These are phyloP conservation scores for Drosophila nigromelanica DNA, from an alignment of 1,140 invertebrate species.

Conservation along the genomic window DNA sequence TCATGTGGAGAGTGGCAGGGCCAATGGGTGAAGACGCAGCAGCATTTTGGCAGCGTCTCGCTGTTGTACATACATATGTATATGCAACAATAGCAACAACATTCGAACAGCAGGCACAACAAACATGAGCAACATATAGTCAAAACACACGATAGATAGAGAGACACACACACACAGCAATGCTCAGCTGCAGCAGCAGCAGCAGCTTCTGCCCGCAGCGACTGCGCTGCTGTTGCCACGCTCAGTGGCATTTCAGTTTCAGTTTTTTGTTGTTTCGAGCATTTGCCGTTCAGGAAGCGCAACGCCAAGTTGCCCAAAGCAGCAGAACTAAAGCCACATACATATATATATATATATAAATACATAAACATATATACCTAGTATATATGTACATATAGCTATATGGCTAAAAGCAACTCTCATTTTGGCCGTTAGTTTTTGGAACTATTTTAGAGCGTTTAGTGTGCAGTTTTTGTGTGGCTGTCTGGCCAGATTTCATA, in stretches of 20 bases:
- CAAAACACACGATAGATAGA: conserved; percentile 80
- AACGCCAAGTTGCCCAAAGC: conserved; percentile 68
- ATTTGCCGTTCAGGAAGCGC: conserved; percentile 73
- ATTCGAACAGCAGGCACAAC: conserved; percentile 54
- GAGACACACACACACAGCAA: conserved; percentile 26
- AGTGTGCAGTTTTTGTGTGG: conserved; percentile 15
- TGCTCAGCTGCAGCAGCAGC: conserved; percentile 16
- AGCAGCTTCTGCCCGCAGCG: conserved; percentile 23
- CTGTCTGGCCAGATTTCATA: conserved; percentile 22
- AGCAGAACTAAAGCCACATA: conserved; percentile 38
- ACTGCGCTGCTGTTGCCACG: conserved; percentile 9
- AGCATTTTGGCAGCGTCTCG: conserved; percentile 52
- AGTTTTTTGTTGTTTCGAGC: conserved; percentile 58
- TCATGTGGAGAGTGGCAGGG: conserved; percentile 59
- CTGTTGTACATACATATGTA: conserved; percentile 61
- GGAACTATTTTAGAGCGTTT: conserved; percentile 8
- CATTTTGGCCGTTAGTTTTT: conserved; percentile 19
- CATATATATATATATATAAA: conserved; percentile 22
- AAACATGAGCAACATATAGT: conserved; percentile 75
- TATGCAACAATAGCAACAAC: conserved; percentile 34
- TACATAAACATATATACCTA: conserved; percentile 2
- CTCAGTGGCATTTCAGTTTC: conserved; percentile 52
- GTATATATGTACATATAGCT: conserved; percentile 1
- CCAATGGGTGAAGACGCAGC: conserved; percentile 74
- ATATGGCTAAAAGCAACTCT: conserved; percentile 1